These are phyloP conservation scores for Nasonia longicornis DNA, from an alignment of 1,140 invertebrate genomes.

Conservation along the genomic window DNA sequence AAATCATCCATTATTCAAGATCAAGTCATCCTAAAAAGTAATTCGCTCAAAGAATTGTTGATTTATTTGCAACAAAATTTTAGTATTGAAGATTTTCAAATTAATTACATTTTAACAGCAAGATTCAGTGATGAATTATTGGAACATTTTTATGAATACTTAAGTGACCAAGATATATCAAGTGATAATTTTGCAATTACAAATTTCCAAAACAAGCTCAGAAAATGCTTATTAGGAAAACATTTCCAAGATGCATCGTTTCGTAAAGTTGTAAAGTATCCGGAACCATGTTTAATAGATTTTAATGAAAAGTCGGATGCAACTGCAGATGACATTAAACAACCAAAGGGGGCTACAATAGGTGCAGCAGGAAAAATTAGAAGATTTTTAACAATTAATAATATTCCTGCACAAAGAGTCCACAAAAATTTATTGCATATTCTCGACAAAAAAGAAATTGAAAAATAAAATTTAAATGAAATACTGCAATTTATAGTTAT, in stretches of 20 bases:
- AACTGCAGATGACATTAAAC: neutral
- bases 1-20: neutral
- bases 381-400: slow-evolving; percentile 5
- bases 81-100: slow-evolving; percentile 28
- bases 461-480: neutral
- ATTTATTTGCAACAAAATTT: slow-evolving; percentile 15
- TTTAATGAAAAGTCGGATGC: slow-evolving; percentile 21
- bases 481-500: neutral
- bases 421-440: slow-evolving; percentile 5
- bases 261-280: neutral
- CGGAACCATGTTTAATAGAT: slow-evolving; percentile 15
- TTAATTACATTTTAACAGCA: slow-evolving; percentile 15
- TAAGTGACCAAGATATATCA: neutral
- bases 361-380: neutral
- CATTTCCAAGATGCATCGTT: neutral
- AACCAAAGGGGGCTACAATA: neutral
- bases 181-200: neutral
- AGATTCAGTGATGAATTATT: neutral
- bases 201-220: neutral
- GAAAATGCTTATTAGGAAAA: slow-evolving; percentile 4
- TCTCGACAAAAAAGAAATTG: neutral
- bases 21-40: neutral
- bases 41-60: neutral
- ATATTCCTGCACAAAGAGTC: neutral
- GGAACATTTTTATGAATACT: slow-evolving; percentile 1